These are phyloP conservation scores for Burhinus bistriatus DNA, from an alignment of 2,113 vertebrate genomes.

Conservation along the genomic window DNA sequence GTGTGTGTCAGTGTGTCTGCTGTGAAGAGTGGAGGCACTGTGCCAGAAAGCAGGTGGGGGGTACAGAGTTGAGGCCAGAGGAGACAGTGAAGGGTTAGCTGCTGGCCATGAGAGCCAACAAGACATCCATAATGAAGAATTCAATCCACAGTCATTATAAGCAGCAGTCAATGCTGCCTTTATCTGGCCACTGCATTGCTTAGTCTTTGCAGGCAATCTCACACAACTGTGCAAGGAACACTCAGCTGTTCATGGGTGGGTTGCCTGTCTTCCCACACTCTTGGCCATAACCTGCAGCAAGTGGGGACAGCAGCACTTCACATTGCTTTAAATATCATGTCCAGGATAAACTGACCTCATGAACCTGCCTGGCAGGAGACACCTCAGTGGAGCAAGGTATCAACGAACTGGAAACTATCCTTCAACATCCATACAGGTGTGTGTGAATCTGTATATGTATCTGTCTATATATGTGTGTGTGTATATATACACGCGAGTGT, in stretches of 20 bases:
- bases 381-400: not conserved
- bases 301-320: not conserved
- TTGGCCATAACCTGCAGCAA: not conserved
- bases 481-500: not conserved
- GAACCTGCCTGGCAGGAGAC: not conserved
- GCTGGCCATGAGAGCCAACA: not conserved
- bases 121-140: not conserved
- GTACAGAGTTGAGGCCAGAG: not conserved
- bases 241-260: not conserved
- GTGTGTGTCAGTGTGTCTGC: too few species aligned
- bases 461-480: not conserved
- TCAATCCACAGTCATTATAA: not conserved
- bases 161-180: not conserved
- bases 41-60: not conserved
- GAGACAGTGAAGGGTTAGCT: not conserved
- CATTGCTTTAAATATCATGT: not conserved
- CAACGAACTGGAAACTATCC: not conserved
- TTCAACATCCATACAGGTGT: not conserved
- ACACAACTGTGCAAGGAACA: too few species aligned
- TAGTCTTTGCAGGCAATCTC: not conserved
- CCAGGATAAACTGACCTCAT: not conserved
- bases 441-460: not conserved
- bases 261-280: not conserved
- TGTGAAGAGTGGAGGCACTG: not conserved
- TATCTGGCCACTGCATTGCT: not conserved